Percentiles rank a stretch among this genome's conserved stretches.
Evolutionary conservation across 2,797 vertebrate genomes (phyloP).

Genomic region (Linurgus olivaceus): DNA sequence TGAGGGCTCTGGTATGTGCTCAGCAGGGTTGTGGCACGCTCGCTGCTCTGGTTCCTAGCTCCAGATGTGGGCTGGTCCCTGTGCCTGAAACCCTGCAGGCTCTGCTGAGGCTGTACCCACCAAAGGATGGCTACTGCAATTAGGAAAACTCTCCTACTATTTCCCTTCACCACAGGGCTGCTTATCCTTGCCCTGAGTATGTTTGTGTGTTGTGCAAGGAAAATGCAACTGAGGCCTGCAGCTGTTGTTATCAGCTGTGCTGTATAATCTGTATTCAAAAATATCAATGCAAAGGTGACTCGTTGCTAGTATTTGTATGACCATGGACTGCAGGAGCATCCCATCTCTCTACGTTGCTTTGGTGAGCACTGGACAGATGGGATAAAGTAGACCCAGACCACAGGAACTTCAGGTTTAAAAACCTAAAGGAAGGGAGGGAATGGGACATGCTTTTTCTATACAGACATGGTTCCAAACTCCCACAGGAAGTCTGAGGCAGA

Average conservation of each 20-base stretch:
- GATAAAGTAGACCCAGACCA: not conserved
- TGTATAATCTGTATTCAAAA: not conserved
- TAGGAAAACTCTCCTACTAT: not conserved
- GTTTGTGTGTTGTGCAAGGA: not conserved
- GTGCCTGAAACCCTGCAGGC: not conserved
- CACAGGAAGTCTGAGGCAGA: not conserved
- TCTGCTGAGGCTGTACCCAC: not conserved
- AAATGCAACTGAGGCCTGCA: not conserved
- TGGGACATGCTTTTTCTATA: not conserved
- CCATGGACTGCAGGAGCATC: not conserved
- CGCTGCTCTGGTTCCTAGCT: not conserved
- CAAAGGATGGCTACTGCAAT: not conserved
- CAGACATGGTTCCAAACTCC: not conserved
- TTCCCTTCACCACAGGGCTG: not conserved
- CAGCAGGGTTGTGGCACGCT: accelerated
- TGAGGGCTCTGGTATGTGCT: accelerated
- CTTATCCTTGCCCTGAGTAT: not conserved
- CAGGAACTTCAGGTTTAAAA: not conserved
- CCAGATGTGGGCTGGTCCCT: not conserved
- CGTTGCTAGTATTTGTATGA: not conserved
- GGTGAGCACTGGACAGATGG: not conserved
- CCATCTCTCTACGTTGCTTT: not conserved
- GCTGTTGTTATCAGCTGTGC: not conserved
- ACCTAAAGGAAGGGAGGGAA: not conserved
- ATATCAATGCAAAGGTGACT: not conserved